Conservation (phyloP, 2,113 vertebrate genomes). For the Alectura lathami region DNA sequence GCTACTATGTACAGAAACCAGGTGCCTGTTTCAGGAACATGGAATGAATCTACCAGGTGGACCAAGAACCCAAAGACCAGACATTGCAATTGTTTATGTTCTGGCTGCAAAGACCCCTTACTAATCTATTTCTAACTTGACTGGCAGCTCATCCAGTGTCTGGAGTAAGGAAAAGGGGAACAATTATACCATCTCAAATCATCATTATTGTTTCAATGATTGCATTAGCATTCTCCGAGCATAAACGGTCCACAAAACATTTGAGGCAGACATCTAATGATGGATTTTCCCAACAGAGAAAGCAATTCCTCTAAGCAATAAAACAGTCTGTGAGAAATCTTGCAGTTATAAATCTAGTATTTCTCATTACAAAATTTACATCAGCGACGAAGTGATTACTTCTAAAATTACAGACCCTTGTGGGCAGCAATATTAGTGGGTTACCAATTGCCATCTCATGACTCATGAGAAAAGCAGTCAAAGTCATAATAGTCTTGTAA, state of each 20-base stretch:
- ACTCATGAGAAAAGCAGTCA: conserved; percentile 39
- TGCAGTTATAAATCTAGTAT: conserved; percentile 64
- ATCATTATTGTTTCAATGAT: conserved; percentile 45
- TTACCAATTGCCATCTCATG: conserved; percentile 47
- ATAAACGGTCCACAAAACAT: conserved; percentile 48
- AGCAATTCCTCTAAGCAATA: conserved; percentile 64
- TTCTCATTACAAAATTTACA: conserved; percentile 69
- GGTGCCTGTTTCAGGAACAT: neutral
- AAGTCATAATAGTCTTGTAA: conserved; percentile 24
- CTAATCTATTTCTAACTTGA: neutral
- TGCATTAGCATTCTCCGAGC: conserved; percentile 60
- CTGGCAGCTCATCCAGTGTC: neutral
- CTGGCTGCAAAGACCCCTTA: neutral
- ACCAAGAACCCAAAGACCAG: neutral
- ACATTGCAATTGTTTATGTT: accelerated
- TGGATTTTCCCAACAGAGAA: conserved; percentile 57
- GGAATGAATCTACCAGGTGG: neutral
- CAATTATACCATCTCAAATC: conserved; percentile 50
- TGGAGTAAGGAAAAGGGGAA: conserved; percentile 45
- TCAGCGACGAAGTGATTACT: conserved; percentile 45
- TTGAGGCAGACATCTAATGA: conserved; percentile 55
- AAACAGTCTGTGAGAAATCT: conserved; percentile 63
- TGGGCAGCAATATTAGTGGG: conserved; percentile 45
- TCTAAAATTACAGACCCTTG: conserved; percentile 56
- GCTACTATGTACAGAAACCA: neutral